Conservation (phyloP, 2,113 vertebrate species). For the Guaruba guarouba region DNA sequence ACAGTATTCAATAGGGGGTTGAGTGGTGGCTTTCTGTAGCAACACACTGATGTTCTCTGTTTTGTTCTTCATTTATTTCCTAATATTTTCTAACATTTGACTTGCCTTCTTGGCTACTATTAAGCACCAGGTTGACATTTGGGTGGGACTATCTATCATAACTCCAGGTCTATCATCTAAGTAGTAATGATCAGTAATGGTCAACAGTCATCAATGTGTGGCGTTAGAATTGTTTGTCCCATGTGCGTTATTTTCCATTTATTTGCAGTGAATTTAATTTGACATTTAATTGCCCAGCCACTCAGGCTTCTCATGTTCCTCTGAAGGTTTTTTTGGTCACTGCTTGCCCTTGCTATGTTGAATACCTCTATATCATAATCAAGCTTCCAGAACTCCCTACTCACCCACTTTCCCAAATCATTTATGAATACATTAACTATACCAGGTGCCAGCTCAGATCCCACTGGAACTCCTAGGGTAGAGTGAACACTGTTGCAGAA, state of each 20-base stretch:
- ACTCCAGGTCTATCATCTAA: slow-evolving; percentile 27
- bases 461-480: background rate
- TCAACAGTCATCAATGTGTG: slow-evolving; percentile 4
- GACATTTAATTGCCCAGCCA: slow-evolving; percentile 24
- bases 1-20: background rate
- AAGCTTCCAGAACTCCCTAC: background rate
- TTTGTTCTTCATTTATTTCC: slow-evolving; percentile 36
- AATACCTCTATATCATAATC: background rate
- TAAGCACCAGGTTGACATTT: slow-evolving; percentile 45
- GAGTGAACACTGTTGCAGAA: background rate
- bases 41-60: background rate
- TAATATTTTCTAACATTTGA: slow-evolving; percentile 39
- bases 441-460: background rate
- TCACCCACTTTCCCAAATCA: background rate
- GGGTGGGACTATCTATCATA: slow-evolving; percentile 21
- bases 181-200: slow-evolving; percentile 43
- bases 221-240: slow-evolving; percentile 47
- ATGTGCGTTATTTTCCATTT: slow-evolving; percentile 40
- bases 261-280: slow-evolving; percentile 43
- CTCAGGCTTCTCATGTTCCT: background rate
- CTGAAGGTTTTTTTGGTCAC: background rate
- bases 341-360: background rate
- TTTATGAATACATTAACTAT: background rate
- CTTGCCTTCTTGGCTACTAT: slow-evolving; percentile 37
- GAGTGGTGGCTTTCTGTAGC: slow-evolving; percentile 16